Base-by-base conservation (phyloP, 92 coral and sea anemone genomes). In the Phymanthus crucifer region DNA sequence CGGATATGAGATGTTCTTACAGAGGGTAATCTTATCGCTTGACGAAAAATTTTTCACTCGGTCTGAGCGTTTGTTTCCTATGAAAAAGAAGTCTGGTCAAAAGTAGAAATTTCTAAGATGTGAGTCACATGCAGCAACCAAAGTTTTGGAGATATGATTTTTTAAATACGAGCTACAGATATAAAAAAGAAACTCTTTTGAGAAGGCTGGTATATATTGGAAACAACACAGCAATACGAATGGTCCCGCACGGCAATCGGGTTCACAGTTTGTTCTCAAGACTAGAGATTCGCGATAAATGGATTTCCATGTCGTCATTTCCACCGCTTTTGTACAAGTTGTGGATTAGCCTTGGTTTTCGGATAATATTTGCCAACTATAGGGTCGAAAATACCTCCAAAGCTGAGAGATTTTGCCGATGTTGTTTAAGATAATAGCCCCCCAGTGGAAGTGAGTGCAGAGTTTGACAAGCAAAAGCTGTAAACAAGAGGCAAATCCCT, bases 381-480 rank as follows among this genome's bases (percentile, higher is more conserved):
- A 70, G 27, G 12, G 43, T 23, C 33, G 74, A 35, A 70, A 70
- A 70, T 70, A 70, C 74, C 74, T 70, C 43, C 33, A n/a, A 32
- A 54, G 64, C 64, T 54, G 64, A 3, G 16, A 32, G 27, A 32
- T 32, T 70, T 37, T 34, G 3, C 46, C 26, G 45, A 17, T 70
- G 74, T 66, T 66, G 31, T 66, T 24, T 12, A 40, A 76, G 80
- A 76, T 34, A 76, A 76, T 54, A 76, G 48, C 70, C 80, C 80
- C 71, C 80, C 35, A 36, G 64, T 54, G 64, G 29, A 54, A 31
- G 27, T 27, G 79, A 9, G 47, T 2, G 70, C 66, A 12, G 54
- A 54, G 79, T 65, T 76, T 67, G 45, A 56, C 70, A 33, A 35
- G 32, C 12, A 1, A 10, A 56, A 58, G 29, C 80, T 68, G 19